Conservation (phyloP, 1,140 invertebrate species). For the Drosophila neocordata region DNA sequence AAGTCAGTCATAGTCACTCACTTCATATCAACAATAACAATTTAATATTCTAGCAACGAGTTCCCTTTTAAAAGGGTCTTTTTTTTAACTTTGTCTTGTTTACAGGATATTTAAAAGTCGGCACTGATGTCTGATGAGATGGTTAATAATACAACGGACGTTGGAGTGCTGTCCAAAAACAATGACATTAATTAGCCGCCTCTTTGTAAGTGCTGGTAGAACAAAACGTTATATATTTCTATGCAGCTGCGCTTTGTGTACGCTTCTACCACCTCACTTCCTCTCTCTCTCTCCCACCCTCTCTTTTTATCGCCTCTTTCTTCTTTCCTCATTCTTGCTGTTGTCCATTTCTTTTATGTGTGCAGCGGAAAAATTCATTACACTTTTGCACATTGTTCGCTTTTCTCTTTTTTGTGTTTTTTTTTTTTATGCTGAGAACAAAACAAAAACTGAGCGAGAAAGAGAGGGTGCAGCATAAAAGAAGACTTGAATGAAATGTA, state of each 20-base stretch:
- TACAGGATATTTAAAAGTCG: background rate
- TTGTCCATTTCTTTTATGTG: slow-evolving; percentile 72
- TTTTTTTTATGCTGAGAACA: slow-evolving; percentile 65
- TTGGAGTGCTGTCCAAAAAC: slow-evolving; percentile 63
- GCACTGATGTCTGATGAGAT: background rate
- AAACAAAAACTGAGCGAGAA: slow-evolving; percentile 32
- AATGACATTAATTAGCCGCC: slow-evolving; percentile 76
- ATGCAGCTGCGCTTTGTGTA: slow-evolving; percentile 52
- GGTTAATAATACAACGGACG: slow-evolving; percentile 65
- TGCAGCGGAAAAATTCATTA: slow-evolving; percentile 77
- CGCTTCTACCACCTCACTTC: background rate
- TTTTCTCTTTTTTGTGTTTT: background rate
- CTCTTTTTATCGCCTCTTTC: slow-evolving; percentile 20
- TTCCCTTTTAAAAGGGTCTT: too few species aligned
- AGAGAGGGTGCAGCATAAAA: background rate
- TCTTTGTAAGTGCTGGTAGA: slow-evolving; percentile 60
- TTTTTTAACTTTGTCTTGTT: too few species aligned
- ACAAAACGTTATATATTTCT: slow-evolving; percentile 63
- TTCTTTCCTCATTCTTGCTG: slow-evolving; percentile 39
- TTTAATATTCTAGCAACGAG: too few species aligned
- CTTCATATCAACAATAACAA: too few species aligned
- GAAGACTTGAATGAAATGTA: background rate
- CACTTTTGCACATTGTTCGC: slow-evolving; percentile 67
- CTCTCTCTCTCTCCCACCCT: background rate
- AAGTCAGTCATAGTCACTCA: too few species aligned